Evolutionary conservation across 37 sponge, comb jelly and placozoan species (phyloP).

Genomic region (Geodia barretti): DNA sequence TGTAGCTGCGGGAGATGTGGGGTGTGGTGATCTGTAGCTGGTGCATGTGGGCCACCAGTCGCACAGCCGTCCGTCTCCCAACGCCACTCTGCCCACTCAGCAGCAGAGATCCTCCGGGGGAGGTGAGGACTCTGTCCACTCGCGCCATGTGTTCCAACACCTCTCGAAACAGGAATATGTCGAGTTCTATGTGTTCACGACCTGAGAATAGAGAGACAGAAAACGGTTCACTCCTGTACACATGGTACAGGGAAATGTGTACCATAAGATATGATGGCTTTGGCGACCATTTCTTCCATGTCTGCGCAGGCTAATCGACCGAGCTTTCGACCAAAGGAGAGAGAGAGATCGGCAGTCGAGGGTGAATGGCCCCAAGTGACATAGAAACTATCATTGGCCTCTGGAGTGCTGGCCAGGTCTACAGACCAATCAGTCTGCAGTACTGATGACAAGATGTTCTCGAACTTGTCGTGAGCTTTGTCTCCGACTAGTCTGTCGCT

Average conservation of each 20-base stretch:
- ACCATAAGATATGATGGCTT: constrained; percentile 63
- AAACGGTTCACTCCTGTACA: neutral
- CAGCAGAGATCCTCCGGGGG: constrained; percentile 91
- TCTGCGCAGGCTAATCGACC: constrained; percentile 68
- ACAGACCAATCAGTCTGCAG: constrained; percentile 83
- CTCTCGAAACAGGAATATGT: constrained; percentile 85
- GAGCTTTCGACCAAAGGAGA: constrained; percentile 54
- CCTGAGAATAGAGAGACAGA: constrained; percentile 21
- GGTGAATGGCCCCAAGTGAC: constrained; percentile 73
- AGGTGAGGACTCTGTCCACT: constrained; percentile 88
- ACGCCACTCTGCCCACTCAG: constrained; percentile 96
- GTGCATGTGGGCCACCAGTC: constrained; percentile 83
- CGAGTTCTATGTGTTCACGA: constrained; percentile 73
- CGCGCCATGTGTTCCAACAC: constrained; percentile 86
- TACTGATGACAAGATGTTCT: constrained; percentile 63
- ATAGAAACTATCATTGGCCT: constrained; percentile 48
- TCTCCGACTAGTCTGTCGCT: constrained; percentile 81
- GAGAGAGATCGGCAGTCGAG: constrained; percentile 5
- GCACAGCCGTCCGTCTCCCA: constrained; percentile 87
- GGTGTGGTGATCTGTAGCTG: constrained; percentile 81
- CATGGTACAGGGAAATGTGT: neutral
- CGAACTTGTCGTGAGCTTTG: constrained; percentile 58
- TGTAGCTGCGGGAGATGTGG: constrained; percentile 79
- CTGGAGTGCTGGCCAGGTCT: constrained; percentile 13
- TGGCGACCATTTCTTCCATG: constrained; percentile 75